phyloP scores from a whole-genome alignment of 2,888 invertebrate species.

The Tenthredo livida region DNA sequence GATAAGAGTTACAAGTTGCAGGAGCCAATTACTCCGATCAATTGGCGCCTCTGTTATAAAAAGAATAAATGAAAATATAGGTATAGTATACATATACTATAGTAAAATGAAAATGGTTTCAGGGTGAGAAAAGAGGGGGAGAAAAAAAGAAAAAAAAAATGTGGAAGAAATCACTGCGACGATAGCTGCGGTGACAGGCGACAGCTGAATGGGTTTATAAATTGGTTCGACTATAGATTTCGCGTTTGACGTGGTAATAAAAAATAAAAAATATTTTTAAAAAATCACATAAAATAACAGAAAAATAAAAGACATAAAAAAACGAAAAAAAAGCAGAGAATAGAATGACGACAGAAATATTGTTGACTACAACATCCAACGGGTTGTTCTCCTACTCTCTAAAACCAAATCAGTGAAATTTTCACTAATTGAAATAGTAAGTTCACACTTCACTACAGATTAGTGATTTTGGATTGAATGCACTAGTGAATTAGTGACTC shows the following conservation, averaged over 20 bases:
- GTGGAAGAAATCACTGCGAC: constrained; percentile 17
- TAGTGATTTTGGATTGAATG: too few species aligned
- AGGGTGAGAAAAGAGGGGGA: not conserved
- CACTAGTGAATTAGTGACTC: too few species aligned
- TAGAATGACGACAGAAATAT: not conserved
- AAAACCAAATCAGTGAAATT: too few species aligned
- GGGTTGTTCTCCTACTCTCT: not conserved
- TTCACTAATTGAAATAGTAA: too few species aligned
- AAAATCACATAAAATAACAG: not conserved
- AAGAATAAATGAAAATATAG: constrained; percentile 15
- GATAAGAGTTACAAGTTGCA: not conserved
- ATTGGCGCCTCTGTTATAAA: not conserved
- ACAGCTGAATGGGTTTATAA: constrained; percentile 50
- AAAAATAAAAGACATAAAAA: not conserved
- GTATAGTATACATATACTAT: not conserved
- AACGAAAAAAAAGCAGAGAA: not conserved
- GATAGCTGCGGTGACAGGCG: constrained; percentile 46
- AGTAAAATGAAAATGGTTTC: not conserved
- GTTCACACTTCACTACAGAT: too few species aligned
- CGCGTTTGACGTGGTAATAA: constrained; percentile 28
- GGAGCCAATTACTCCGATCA: constrained; percentile 22
- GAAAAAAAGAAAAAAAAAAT: not conserved
- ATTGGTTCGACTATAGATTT: constrained; percentile 40
- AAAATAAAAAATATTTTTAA: not conserved
- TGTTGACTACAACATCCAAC: constrained; percentile 15